These are phyloP conservation scores for Amphibalanus amphitrite DNA, from an alignment of 1,140 invertebrate species.

Conservation along the genomic window DNA sequence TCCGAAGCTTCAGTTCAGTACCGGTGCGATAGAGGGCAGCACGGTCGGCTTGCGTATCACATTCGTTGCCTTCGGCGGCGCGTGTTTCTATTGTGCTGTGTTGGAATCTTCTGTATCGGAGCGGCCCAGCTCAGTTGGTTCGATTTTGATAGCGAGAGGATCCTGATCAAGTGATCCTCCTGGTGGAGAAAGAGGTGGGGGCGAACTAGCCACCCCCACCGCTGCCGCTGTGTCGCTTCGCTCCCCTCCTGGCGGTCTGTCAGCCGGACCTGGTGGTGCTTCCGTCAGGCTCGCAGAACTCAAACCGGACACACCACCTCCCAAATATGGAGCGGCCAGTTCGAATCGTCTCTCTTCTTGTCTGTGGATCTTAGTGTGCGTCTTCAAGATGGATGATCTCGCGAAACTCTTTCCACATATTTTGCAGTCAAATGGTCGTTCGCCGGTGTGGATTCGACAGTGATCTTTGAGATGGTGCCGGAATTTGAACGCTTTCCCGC, in stretches of 20 bases:
- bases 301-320: too few species aligned
- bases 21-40: not conserved
- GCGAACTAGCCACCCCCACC: too few species aligned
- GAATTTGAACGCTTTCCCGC: not conserved
- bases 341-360: not conserved
- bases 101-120: not conserved
- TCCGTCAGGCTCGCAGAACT: too few species aligned
- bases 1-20: not conserved
- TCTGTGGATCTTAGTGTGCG: slow-evolving; percentile 2
- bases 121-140: too few species aligned
- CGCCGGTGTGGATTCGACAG: not conserved
- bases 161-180: too few species aligned
- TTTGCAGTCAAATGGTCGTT: not conserved
- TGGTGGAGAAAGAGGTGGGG: too few species aligned
- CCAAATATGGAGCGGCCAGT: not conserved
- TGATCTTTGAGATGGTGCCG: not conserved
- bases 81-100: not conserved
- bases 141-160: too few species aligned
- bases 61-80: not conserved
- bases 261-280: too few species aligned
- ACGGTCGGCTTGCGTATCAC: not conserved
- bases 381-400: slow-evolving; percentile 3
- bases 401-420: not conserved
- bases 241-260: too few species aligned
- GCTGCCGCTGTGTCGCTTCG: too few species aligned